A percentile compares a stretch with the other conserved stretches of the same genome.
phyloP scores from a whole-genome alignment of 2,888 invertebrate genomes.

The Gymnoscelis rufifasciata region DNA sequence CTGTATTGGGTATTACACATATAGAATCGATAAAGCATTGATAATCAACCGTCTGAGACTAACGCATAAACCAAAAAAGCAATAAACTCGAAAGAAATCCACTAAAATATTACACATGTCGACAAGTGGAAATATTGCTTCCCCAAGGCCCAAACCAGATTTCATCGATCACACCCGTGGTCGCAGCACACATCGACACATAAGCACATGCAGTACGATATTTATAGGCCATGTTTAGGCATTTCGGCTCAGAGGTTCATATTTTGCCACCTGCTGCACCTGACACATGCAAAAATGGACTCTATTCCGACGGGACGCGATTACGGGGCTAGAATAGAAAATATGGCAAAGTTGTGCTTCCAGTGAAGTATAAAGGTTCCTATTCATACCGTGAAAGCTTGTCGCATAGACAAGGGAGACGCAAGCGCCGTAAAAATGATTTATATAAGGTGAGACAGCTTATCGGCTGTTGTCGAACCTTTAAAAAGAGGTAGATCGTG shows the following conservation, averaged over 20 bases:
- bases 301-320: conserved; percentile 28
- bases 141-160: conserved; percentile 29
- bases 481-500: conserved; percentile 55
- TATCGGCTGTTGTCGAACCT: conserved; percentile 63
- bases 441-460: conserved; percentile 60
- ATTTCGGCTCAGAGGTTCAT: conserved; percentile 50
- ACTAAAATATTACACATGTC: conserved; percentile 20
- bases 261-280: conserved; percentile 26
- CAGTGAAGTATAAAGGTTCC: conserved; percentile 60
- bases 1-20: no score
- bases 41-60: conserved; percentile 7
- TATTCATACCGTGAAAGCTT: conserved; percentile 69
- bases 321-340: conserved; percentile 13
- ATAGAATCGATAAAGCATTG: conserved; percentile 2
- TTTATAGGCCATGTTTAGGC: conserved; percentile 66
- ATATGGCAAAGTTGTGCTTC: conserved; percentile 40
- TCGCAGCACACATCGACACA: conserved; percentile 35
- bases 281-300: conserved; percentile 30
- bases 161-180: conserved; percentile 35
- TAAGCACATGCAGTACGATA: conserved; percentile 53
- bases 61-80: conserved; percentile 7
- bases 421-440: conserved; percentile 68
- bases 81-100: conserved; percentile 13
- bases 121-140: conserved; percentile 22
- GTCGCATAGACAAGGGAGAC: conserved; percentile 63